A percentile compares a stretch with the other conserved stretches of the same genome.
These are phyloP conservation scores for Iguana delicatissima DNA, from an alignment of 2,797 vertebrate genomes.

Conservation along the genomic window DNA sequence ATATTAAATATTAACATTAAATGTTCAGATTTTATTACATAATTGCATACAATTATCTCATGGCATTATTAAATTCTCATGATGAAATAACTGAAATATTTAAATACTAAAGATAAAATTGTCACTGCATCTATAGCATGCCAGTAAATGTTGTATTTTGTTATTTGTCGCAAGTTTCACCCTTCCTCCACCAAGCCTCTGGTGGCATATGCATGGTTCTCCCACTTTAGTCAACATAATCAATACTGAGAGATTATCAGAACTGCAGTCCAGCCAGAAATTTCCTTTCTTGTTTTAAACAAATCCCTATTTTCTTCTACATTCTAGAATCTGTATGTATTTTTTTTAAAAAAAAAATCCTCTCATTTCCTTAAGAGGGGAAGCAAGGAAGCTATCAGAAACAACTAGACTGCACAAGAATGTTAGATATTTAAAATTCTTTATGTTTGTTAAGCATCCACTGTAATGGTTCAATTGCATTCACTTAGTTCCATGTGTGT, in stretches of 20 bases:
- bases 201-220: too few species aligned
- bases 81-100: neutral
- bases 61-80: neutral
- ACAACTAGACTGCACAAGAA: neutral
- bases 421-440: neutral
- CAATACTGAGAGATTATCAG: neutral
- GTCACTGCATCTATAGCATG: neutral
- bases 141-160: neutral
- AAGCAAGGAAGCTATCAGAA: neutral
- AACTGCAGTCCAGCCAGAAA: neutral
- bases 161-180: neutral
- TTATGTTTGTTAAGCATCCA: neutral
- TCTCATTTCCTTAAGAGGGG: neutral
- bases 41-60: too few species aligned
- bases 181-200: neutral
- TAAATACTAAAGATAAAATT: too few species aligned
- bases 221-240: too few species aligned
- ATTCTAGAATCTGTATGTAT: neutral
- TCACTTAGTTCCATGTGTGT: conserved; percentile 11
- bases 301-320: neutral
- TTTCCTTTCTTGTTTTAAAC: neutral
- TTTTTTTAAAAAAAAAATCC: neutral
- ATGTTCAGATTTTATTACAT: too few species aligned
- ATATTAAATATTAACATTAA: too few species aligned
- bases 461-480: neutral